These are phyloP conservation scores for Peucedramus taeniatus DNA, from an alignment of 2,113 vertebrate genomes.

Conservation along the genomic window DNA sequence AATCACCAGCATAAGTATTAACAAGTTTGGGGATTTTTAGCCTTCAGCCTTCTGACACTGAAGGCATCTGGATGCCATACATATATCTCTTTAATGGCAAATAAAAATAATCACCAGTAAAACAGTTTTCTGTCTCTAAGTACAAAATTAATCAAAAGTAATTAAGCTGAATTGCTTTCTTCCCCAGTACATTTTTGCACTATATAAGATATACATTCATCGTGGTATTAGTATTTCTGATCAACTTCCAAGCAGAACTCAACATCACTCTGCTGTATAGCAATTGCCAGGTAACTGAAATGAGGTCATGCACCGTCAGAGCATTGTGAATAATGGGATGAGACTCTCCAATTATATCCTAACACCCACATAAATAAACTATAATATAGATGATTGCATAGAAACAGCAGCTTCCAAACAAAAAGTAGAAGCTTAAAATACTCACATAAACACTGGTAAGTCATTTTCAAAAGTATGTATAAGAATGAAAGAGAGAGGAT, in stretches of 20 bases:
- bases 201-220: neutral
- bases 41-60: neutral
- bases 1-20: neutral
- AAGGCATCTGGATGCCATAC: neutral
- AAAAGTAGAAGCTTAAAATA: slow-evolving; percentile 1
- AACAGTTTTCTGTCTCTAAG: neutral
- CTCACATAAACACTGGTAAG: neutral
- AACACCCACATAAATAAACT: neutral
- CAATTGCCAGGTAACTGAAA: neutral
- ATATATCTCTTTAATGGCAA: neutral
- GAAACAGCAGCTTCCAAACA: slow-evolving; percentile 1
- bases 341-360: neutral
- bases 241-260: neutral
- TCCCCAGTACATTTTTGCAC: neutral
- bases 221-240: neutral
- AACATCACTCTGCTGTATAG: neutral
- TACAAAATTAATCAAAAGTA: neutral
- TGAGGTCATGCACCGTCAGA: neutral
- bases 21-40: neutral
- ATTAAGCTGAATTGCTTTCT: neutral
- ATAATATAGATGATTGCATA: neutral
- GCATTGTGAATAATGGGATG: neutral
- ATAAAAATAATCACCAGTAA: neutral
- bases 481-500: neutral
- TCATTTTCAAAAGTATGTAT: neutral